These are phyloP conservation scores for Vultur gryphus DNA, from an alignment of 2,797 vertebrate species.

Conservation along the genomic window DNA sequence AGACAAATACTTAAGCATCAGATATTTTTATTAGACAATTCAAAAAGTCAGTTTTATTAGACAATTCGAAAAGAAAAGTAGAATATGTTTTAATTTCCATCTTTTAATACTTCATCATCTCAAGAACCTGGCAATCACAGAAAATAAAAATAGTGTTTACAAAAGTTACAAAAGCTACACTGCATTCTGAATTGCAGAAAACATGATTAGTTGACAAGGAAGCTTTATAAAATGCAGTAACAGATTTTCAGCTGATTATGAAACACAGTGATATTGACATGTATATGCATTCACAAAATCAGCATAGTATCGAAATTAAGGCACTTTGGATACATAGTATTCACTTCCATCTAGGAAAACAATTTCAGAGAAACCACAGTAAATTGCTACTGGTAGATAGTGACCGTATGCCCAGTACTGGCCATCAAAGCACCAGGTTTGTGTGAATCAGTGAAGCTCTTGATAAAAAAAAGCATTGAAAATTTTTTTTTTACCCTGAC, in stretches of 20 bases:
- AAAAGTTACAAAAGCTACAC: slow-evolving; percentile 32
- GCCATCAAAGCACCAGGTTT: background rate
- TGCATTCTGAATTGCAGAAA: background rate
- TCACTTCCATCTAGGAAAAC: background rate
- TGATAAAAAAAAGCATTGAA: background rate
- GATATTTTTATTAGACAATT: slow-evolving; percentile 36
- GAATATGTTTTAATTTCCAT: background rate
- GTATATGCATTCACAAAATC: background rate
- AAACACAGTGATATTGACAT: background rate
- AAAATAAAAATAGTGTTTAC: slow-evolving; percentile 7
- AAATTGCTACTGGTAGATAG: background rate
- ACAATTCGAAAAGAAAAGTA: background rate
- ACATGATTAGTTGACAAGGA: background rate
- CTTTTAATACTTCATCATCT: background rate
- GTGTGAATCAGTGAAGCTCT: background rate
- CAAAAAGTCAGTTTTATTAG: slow-evolving; percentile 44
- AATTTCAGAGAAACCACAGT: background rate
- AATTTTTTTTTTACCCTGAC: background rate
- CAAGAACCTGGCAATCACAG: background rate
- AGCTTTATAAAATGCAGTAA: background rate
- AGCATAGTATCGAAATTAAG: background rate
- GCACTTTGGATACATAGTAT: slow-evolving; percentile 44
- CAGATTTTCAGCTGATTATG: background rate
- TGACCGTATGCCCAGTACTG: background rate
- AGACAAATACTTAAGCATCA: background rate